Percentiles rank a stretch among this genome's conserved stretches.
These are phyloP conservation scores for Ciona savignyi DNA, from an alignment of 23 tunicate species.

Conservation along the genomic window DNA sequence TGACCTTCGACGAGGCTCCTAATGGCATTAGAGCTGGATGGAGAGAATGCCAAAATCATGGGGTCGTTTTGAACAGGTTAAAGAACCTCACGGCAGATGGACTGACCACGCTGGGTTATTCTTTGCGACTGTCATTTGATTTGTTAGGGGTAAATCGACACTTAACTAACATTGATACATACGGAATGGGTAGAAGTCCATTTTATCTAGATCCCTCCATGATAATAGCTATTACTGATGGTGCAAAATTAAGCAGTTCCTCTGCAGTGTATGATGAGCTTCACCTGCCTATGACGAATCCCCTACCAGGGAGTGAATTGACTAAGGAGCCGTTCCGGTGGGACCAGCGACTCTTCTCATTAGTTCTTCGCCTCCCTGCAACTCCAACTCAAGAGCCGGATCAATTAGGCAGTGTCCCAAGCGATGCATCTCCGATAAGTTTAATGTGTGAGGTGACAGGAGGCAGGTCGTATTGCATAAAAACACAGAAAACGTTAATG, in stretches of 20 bases:
- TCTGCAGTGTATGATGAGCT: constrained; percentile 59
- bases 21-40: constrained; percentile 57
- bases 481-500: constrained; percentile 71
- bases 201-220: constrained; percentile 76
- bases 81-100: constrained; percentile 72
- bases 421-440: constrained; percentile 66
- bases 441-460: constrained; percentile 96
- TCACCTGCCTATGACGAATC: constrained; percentile 86
- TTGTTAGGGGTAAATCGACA: constrained; percentile 67
- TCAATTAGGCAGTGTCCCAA: constrained; percentile 82
- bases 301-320: constrained; percentile 91
- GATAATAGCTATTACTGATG: constrained; percentile 84
- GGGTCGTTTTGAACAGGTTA: constrained; percentile 41
- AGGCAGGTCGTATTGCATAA: constrained; percentile 81
- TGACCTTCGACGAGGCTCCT: constrained; percentile 58
- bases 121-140: constrained; percentile 77
- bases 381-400: constrained; percentile 77
- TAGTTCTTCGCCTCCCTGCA: constrained; percentile 81
- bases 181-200: constrained; percentile 89
- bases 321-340: constrained; percentile 97
- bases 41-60: constrained; percentile 83
- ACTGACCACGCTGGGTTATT: constrained; percentile 75
- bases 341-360: constrained; percentile 88
- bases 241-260: constrained; percentile 63
- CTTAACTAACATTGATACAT: constrained; percentile 69